Conservation (phyloP, 2,113 vertebrate species). For the Pangasianodon hypophthalmus region DNA sequence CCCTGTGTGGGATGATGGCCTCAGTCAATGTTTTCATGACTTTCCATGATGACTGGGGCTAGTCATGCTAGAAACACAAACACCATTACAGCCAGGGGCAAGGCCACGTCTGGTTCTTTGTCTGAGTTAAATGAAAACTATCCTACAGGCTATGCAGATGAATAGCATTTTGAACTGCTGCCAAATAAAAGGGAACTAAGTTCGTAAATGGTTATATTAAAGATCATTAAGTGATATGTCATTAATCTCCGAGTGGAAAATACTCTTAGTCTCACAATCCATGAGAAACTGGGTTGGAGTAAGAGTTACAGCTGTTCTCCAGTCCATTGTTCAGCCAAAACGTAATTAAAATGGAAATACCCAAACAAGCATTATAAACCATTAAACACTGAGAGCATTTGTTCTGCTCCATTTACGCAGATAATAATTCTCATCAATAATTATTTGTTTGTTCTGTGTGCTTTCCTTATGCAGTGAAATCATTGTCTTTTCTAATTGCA, state of each 20-base stretch:
- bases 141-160: slow-evolving; percentile 23
- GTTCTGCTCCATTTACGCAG: slow-evolving; percentile 38
- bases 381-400: slow-evolving; percentile 15
- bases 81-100: background rate
- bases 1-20: slow-evolving; percentile 40
- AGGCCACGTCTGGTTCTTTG: slow-evolving; percentile 49
- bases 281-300: background rate
- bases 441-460: background rate
- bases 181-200: slow-evolving; percentile 32
- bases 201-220: slow-evolving; percentile 16
- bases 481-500: slow-evolving; percentile 17
- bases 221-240: slow-evolving; percentile 1
- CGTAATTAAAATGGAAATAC: slow-evolving; percentile 30
- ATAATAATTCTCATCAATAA: slow-evolving; percentile 50
- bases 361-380: slow-evolving; percentile 11
- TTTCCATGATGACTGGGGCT: slow-evolving; percentile 38
- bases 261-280: background rate
- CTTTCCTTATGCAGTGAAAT: background rate
- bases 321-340: background rate
- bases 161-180: slow-evolving; percentile 32
- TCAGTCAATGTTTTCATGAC: slow-evolving; percentile 54
- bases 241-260: slow-evolving; percentile 22
- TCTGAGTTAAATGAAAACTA: slow-evolving; percentile 48
- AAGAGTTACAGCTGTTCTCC: background rate
- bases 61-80: slow-evolving; percentile 43